phyloP scores from a whole-genome alignment of 35 echinoderm and acorn worm species.

The Apostichopus californicus region DNA sequence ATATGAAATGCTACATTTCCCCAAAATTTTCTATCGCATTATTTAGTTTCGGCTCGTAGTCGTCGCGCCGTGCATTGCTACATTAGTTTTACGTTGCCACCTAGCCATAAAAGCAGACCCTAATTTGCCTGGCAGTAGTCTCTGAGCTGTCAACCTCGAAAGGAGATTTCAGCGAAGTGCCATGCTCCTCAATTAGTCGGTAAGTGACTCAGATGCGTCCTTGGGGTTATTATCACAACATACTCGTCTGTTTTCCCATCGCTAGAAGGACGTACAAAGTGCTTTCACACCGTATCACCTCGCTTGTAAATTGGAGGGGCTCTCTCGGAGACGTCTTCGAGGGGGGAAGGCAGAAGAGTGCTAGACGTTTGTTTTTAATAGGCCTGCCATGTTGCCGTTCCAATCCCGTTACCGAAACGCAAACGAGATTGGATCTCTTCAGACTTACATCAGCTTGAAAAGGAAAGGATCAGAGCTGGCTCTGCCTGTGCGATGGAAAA shows the following conservation, averaged over 20 bases:
- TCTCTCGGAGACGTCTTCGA: background rate
- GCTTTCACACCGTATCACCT: constrained; percentile 50
- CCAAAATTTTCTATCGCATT: no score
- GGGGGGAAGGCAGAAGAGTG: background rate
- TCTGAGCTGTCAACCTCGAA: constrained; percentile 28
- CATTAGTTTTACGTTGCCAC: constrained; percentile 41
- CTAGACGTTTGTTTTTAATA: constrained; percentile 51
- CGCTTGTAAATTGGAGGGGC: constrained; percentile 31
- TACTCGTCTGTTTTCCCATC: constrained; percentile 53
- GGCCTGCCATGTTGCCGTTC: constrained; percentile 36
- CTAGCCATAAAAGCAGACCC: constrained; percentile 36
- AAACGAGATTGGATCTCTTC: constrained; percentile 51
- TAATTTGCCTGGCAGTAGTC: constrained; percentile 48
- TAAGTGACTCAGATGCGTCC: constrained; percentile 53
- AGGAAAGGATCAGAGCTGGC: background rate
- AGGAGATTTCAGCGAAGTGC: background rate
- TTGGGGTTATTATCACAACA: constrained; percentile 55
- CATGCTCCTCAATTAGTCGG: constrained; percentile 52
- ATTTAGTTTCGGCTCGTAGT: no score
- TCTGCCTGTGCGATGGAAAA: no score
- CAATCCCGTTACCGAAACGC: constrained; percentile 39
- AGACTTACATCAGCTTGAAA: constrained; percentile 40
- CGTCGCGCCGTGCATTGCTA: background rate
- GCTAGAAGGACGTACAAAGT: constrained; percentile 49
- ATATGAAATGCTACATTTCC: no score